Evolutionary conservation across 2,888 invertebrate species (phyloP).

Genomic region (Pterostichus niger): DNA sequence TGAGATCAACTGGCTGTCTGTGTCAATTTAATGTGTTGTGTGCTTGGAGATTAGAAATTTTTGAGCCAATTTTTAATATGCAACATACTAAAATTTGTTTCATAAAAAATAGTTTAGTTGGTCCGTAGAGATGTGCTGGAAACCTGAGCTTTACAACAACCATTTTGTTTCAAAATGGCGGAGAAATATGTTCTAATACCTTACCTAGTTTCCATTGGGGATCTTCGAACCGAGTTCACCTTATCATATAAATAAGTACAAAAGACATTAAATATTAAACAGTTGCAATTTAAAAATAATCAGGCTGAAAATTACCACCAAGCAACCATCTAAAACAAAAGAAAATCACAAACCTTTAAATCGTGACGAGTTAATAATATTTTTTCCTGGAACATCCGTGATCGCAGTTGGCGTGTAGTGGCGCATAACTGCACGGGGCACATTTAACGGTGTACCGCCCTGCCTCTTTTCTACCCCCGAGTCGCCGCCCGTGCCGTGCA

Average conservation of each 20-base stretch:
- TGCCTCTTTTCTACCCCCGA: neutral
- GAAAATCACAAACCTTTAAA: conserved; percentile 19
- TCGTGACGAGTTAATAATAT: conserved; percentile 55
- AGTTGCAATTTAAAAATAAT: conserved; percentile 15
- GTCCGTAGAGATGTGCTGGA: no score
- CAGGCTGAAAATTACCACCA: neutral
- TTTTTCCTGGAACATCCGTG: conserved; percentile 60
- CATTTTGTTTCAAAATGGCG: no score
- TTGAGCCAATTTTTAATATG: no score
- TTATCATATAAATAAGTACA: neutral
- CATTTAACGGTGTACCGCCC: conserved; percentile 51
- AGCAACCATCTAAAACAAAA: neutral
- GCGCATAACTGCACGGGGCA: conserved; percentile 57
- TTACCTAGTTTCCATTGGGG: no score
- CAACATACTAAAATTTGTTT: no score
- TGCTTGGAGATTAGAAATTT: no score
- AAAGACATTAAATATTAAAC: neutral
- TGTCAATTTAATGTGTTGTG: no score
- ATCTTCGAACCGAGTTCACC: no score
- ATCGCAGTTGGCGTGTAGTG: conserved; percentile 52
- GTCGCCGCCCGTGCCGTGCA: neutral
- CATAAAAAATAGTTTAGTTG: no score
- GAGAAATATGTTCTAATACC: no score
- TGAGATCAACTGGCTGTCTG: no score
- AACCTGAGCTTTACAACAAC: no score